phyloP scores from a whole-genome alignment of 2,797 vertebrate species.

The Salarias fasciatus region DNA sequence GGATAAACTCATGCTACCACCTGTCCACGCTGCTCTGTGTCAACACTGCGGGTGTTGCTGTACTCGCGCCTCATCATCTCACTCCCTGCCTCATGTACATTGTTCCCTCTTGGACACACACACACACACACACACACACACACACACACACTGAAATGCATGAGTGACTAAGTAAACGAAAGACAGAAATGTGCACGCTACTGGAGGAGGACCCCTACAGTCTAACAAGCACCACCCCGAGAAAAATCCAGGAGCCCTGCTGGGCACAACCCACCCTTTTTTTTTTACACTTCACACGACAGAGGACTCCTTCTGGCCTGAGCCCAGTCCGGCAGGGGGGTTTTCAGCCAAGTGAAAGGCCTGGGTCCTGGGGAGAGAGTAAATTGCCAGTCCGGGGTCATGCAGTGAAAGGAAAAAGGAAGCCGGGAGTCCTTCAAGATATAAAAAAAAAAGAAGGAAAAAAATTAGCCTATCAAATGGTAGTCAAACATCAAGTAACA shows the following conservation, averaged over 20 bases:
- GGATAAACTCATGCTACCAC: slow-evolving; percentile 64
- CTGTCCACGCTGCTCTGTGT: slow-evolving; percentile 69
- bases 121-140: not conserved
- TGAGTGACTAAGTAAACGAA: slow-evolving; percentile 39
- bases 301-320: slow-evolving; percentile 40
- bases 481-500: slow-evolving; percentile 61
- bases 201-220: slow-evolving; percentile 68
- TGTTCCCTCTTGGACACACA: slow-evolving; percentile 40
- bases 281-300: slow-evolving; percentile 66
- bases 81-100: slow-evolving; percentile 42
- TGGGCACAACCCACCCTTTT: slow-evolving; percentile 57
- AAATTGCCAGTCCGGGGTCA: slow-evolving; percentile 71
- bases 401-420: slow-evolving; percentile 58
- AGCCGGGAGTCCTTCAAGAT: slow-evolving; percentile 52
- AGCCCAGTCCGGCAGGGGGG: slow-evolving; percentile 63
- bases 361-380: slow-evolving; percentile 68
- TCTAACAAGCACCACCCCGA: slow-evolving; percentile 59
- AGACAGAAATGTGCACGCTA: too few relatives aligned
- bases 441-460: slow-evolving; percentile 62
- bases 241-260: slow-evolving; percentile 58
- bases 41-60: slow-evolving; percentile 69
- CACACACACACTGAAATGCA: slow-evolving; percentile 36
- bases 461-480: slow-evolving; percentile 76
- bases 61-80: slow-evolving; percentile 55
- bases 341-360: slow-evolving; percentile 61